A percentile compares a stretch with the other conserved stretches of the same genome.
These are phyloP conservation scores for Rapana venosa DNA, from an alignment of 2,888 invertebrate genomes.

Conservation along the genomic window DNA sequence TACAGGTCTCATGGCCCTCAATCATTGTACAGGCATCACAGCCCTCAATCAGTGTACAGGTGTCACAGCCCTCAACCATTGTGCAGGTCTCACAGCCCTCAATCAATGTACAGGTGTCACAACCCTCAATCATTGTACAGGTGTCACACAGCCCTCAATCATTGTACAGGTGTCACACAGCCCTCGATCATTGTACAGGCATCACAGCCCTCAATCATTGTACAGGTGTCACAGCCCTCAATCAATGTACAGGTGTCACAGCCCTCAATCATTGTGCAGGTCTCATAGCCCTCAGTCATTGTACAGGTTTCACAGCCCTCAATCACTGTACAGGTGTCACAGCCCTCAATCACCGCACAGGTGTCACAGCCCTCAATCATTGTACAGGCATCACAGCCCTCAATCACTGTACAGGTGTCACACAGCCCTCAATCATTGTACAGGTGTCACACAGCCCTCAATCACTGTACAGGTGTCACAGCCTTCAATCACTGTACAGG, in stretches of 20 bases:
- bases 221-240: too few relatives aligned
- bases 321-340: neutral
- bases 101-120: neutral
- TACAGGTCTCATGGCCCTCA: neutral
- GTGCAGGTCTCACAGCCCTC: neutral
- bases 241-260: too few relatives aligned
- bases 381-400: neutral
- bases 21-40: neutral
- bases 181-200: conserved; percentile 49
- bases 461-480: neutral
- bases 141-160: neutral
- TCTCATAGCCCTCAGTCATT: too few relatives aligned
- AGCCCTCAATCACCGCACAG: neutral
- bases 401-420: conserved; percentile 66
- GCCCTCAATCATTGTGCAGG: too few relatives aligned
- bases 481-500: neutral
- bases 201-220: too few relatives aligned
- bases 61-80: neutral
- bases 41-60: neutral
- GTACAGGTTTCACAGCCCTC: too few relatives aligned
- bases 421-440: conserved; percentile 65
- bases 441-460: neutral
- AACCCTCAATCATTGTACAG: neutral
- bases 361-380: neutral
- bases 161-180: conserved; percentile 69